These are phyloP conservation scores for Asbolus verrucosus DNA, from an alignment of 1,140 invertebrate genomes.

Conservation along the genomic window DNA sequence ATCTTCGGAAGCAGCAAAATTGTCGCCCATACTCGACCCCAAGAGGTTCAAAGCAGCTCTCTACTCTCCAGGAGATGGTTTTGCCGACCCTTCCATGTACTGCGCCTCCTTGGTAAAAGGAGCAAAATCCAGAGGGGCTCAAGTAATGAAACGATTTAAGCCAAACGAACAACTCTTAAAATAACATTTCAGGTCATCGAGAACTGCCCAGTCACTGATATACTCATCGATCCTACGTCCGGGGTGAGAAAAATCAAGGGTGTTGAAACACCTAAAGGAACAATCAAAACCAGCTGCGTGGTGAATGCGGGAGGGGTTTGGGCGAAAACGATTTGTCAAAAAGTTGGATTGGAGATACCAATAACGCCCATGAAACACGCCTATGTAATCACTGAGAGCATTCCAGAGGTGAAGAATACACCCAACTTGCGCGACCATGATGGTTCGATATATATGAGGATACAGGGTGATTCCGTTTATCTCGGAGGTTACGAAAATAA, in stretches of 20 bases:
- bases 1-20: conserved; percentile 78
- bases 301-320: conserved; percentile 85
- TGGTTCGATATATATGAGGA: conserved; percentile 82
- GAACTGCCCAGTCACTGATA: conserved; percentile 78
- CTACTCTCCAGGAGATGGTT: conserved; percentile 85
- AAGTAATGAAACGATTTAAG: conserved; percentile 67
- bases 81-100: conserved; percentile 84
- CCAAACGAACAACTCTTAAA: conserved; percentile 26
- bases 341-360: conserved; percentile 80
- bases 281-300: conserved; percentile 79
- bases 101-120: conserved; percentile 79
- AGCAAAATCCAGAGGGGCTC: conserved; percentile 76
- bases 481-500: conserved; percentile 91
- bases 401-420: conserved; percentile 77
- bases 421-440: conserved; percentile 91
- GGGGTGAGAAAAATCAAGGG: conserved; percentile 76
- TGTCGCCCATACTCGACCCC: conserved; percentile 85
- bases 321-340: conserved; percentile 79
- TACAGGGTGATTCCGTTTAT: conserved; percentile 84
- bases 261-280: conserved; percentile 78
- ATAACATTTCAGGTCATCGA: conserved; percentile 75
- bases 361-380: conserved; percentile 88
- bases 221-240: conserved; percentile 66
- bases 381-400: conserved; percentile 85
- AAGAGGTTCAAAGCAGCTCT: conserved; percentile 80